Percentiles rank a stretch among this genome's conserved stretches.
phyloP scores from a whole-genome alignment of 2,797 vertebrate genomes.

The Labroides dimidiatus region DNA sequence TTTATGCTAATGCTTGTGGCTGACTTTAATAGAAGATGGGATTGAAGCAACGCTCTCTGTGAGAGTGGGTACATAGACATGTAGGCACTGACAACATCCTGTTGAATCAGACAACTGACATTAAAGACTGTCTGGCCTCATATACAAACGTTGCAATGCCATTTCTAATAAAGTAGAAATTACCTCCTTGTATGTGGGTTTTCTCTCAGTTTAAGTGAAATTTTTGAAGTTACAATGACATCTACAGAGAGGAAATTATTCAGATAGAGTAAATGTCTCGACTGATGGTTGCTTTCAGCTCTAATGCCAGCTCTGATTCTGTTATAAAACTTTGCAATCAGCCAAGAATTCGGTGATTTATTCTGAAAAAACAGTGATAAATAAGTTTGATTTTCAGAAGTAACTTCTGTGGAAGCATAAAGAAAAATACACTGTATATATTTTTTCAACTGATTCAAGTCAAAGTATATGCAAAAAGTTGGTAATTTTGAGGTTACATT shows the following conservation, averaged over 20 bases:
- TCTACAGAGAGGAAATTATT: too few relatives aligned
- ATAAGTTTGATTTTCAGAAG: not conserved
- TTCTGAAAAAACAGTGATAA: too few relatives aligned
- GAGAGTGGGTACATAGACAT: constrained; percentile 1
- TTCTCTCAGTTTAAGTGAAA: too few relatives aligned
- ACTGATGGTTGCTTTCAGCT: too few relatives aligned
- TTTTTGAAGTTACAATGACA: too few relatives aligned
- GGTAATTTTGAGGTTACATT: constrained; percentile 36
- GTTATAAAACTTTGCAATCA: too few relatives aligned
- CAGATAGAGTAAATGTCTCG: too few relatives aligned
- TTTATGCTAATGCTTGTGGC: constrained; percentile 62
- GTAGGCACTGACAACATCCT: constrained; percentile 20
- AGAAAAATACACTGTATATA: not conserved
- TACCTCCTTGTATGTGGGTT: too few relatives aligned
- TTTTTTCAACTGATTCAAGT: not conserved
- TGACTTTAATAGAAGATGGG: constrained; percentile 34
- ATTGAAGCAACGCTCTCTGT: constrained; percentile 10
- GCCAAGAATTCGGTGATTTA: too few relatives aligned
- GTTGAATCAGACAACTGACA: constrained; percentile 17
- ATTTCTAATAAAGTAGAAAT: not conserved
- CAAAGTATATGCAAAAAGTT: constrained; percentile 53
- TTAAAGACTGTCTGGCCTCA: not conserved
- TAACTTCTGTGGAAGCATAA: not conserved
- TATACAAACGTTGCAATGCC: not conserved
- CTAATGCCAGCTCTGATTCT: too few relatives aligned